These are phyloP conservation scores for Nomada flava DNA, from an alignment of 2,888 invertebrate species.

Conservation along the genomic window DNA sequence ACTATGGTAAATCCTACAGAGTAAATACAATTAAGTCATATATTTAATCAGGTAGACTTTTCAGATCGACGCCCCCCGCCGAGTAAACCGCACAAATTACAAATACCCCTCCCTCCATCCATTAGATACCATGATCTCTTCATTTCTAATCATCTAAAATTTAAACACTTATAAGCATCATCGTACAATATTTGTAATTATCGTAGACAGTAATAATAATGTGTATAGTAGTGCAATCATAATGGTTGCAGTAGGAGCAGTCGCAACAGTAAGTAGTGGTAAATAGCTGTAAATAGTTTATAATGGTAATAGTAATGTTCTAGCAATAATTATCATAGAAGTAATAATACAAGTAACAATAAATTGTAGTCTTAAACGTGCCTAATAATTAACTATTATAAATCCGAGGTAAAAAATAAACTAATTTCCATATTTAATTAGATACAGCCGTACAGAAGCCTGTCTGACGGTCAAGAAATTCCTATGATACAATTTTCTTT, in stretches of 20 bases:
- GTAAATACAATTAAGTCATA: slow-evolving; percentile 84
- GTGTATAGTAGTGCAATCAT: slow-evolving; percentile 66
- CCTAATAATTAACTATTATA: slow-evolving; percentile 74
- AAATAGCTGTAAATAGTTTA: slow-evolving; percentile 67
- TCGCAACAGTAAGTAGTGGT: slow-evolving; percentile 68
- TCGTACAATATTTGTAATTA: slow-evolving; percentile 74
- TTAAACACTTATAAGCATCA: slow-evolving; percentile 78
- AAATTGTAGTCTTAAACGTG: slow-evolving; percentile 71
- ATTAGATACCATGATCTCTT: slow-evolving; percentile 74
- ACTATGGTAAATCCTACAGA: slow-evolving; percentile 83
- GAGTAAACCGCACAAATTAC: slow-evolving; percentile 65
- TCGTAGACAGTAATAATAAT: slow-evolving; percentile 67
- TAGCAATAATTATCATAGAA: slow-evolving; percentile 72
- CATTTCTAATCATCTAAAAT: slow-evolving; percentile 79
- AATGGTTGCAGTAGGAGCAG: slow-evolving; percentile 67
- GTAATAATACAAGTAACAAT: slow-evolving; percentile 74
- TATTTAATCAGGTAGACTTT: slow-evolving; percentile 84
- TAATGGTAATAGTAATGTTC: slow-evolving; percentile 67
- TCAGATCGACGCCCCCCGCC: slow-evolving; percentile 81
- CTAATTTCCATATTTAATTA: slow-evolving; percentile 62
- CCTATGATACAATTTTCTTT: slow-evolving; percentile 72
- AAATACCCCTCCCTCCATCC: slow-evolving; percentile 72
- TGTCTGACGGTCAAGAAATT: slow-evolving; percentile 66
- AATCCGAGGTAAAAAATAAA: slow-evolving; percentile 74
- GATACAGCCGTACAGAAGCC: slow-evolving; percentile 65